phyloP scores from a whole-genome alignment of 2,797 vertebrate genomes.

The Taeniopygia guttata region DNA sequence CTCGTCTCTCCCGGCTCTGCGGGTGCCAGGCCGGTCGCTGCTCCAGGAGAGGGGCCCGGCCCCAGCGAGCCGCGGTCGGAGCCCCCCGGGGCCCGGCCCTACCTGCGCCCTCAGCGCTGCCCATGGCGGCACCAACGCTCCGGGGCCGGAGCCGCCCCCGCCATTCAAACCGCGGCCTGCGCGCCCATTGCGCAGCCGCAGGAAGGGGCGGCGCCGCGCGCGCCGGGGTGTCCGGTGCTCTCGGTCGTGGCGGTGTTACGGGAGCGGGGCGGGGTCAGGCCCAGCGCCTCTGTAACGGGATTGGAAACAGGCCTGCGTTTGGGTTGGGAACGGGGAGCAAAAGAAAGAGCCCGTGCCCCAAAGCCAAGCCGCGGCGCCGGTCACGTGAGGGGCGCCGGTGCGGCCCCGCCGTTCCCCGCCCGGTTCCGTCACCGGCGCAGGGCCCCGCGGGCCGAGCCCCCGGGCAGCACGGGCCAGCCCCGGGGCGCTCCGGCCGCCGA shows the following conservation, averaged over 20 bases:
- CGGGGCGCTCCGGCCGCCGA: too few relatives aligned
- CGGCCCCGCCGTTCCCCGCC: background rate
- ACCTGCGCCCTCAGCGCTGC: slow-evolving; percentile 16
- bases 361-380: background rate
- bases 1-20: background rate
- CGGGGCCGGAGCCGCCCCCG: rapidly evolving
- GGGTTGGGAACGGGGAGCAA: background rate
- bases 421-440: too few relatives aligned
- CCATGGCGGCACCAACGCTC: background rate
- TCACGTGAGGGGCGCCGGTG: background rate
- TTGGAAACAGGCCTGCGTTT: rapidly evolving
- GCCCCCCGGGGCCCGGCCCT: background rate
- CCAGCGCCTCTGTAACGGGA: rapidly evolving
- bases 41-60: background rate
- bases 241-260: background rate
- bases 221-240: rapidly evolving
- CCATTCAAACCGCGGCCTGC: background rate
- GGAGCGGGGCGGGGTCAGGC: background rate
- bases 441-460: too few relatives aligned
- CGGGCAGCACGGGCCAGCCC: background rate
- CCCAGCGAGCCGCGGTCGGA: background rate
- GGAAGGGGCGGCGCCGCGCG: background rate
- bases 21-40: background rate
- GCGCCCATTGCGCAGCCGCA: background rate
- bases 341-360: background rate